Base-by-base conservation (phyloP, 2,888 invertebrate species). In the Parnassius smintheus region DNA sequence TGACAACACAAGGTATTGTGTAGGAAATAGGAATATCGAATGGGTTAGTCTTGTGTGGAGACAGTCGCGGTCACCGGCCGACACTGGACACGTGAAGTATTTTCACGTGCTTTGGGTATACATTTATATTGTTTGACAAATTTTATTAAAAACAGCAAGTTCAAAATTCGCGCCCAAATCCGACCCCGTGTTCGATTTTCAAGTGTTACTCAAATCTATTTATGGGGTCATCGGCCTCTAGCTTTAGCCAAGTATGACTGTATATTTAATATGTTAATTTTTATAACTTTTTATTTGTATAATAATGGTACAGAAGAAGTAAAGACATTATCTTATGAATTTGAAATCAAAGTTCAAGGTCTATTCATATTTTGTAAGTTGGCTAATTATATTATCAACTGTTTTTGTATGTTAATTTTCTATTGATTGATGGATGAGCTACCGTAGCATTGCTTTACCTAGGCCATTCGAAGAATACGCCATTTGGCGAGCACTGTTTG, bases 141-240 rank as follows among this genome's bases (percentile, higher is more conserved):
- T 18, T 51, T 9, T 25, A 18, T 51, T 51, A 22, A 9, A n/a
- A 46, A 46, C 51, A 9, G 51, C 18, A 50, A 4, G 44, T 49
- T 10, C 18, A 54, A 44, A 42, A 11, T 18, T 18, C 18, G 12
- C 18, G 4, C 9, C 7, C 25, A 35, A 52, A 54, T 56, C 56
- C 12, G 35, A 58, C 13, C 62, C 46, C 46, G 18, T 55, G 57
- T 63, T 56, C n/a, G 22, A 25, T 62, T 60, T 44, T 50, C 44
- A 13, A 13, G 50, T 51, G 56, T 25, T 56, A 41, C 56, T 66
- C 57, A 70, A 73, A 75, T 70, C 70, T 65, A 77, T 83, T 74
- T 82, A 84, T 85, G 84, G 82, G 83, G 75, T 82, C 82, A 74
- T 75, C 81, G 66, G 77, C 77, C 72, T 83, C 81, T 4, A 35